Percentiles rank a stretch among this genome's conserved stretches.
phyloP scores from a whole-genome alignment of 2,113 vertebrate genomes.

The Percina caprodes region DNA sequence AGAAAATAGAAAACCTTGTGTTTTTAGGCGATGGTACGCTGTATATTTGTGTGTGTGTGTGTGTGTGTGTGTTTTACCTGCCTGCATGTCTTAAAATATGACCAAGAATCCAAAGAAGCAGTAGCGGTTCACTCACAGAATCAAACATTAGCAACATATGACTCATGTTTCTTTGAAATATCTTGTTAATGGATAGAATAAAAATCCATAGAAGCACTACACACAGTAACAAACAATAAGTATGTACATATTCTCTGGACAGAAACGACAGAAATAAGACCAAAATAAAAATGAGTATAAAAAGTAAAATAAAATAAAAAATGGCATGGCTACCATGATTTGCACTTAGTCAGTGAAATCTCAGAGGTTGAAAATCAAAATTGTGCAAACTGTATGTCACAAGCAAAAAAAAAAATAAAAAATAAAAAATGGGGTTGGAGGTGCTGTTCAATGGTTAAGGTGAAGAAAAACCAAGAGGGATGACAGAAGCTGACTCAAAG shows the following conservation, averaged over 20 bases:
- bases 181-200: conserved; percentile 14
- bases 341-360: conserved; percentile 86
- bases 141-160: conserved; percentile 23
- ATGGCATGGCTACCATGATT: conserved; percentile 73
- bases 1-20: background rate
- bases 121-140: conserved; percentile 20
- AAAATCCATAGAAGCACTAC: conserved; percentile 46
- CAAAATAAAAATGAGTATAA: conserved; percentile 29
- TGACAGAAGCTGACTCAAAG: conserved; percentile 81
- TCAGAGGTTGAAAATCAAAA: conserved; percentile 70
- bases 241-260: conserved; percentile 26
- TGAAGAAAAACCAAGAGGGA: conserved; percentile 59
- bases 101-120: background rate
- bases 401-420: conserved; percentile 74
- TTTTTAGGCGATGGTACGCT: conserved; percentile 11
- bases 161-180: conserved; percentile 4
- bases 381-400: conserved; percentile 65
- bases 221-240: conserved; percentile 60
- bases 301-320: conserved; percentile 29
- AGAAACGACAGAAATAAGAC: conserved; percentile 18
- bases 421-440: conserved; percentile 6
- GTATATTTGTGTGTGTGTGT: conserved; percentile 6
- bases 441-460: conserved; percentile 19
- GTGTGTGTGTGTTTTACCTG: conserved; percentile 17
- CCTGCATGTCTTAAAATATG: background rate